These are phyloP conservation scores for Carettochelys insculpta DNA, from an alignment of 2,113 vertebrate genomes.

Conservation along the genomic window DNA sequence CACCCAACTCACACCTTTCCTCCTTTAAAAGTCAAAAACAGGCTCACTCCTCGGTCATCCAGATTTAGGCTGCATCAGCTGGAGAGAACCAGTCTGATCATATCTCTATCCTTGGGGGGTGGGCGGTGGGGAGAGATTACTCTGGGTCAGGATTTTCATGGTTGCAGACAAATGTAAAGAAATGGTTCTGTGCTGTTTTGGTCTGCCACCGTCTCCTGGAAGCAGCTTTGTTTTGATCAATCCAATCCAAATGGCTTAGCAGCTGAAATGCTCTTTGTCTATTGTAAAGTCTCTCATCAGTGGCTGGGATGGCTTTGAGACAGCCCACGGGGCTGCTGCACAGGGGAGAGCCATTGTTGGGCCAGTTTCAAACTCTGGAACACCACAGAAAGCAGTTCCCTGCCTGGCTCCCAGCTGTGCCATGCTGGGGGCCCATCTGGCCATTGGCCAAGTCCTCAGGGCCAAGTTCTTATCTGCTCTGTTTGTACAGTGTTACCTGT, in stretches of 20 bases:
- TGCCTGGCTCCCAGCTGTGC: background rate
- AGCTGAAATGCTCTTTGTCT: slow-evolving; percentile 62
- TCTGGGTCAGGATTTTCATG: slow-evolving; percentile 31
- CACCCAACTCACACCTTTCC: slow-evolving; percentile 36
- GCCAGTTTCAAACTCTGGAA: slow-evolving; percentile 48
- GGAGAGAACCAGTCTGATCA: slow-evolving; percentile 50
- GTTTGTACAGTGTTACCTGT: background rate
- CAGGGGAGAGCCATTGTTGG: slow-evolving; percentile 46
- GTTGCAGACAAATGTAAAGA: slow-evolving; percentile 18
- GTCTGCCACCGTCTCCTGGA: slow-evolving; percentile 49
- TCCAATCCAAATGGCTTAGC: slow-evolving; percentile 42
- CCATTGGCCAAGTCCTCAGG: background rate
- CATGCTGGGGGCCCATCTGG: slow-evolving; percentile 27
- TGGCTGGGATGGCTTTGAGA: slow-evolving; percentile 62
- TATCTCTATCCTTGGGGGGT: slow-evolving; percentile 57
- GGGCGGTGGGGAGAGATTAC: slow-evolving; percentile 41
- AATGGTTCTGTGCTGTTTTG: slow-evolving; percentile 17
- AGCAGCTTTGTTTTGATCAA: slow-evolving; percentile 61
- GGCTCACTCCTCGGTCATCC: slow-evolving; percentile 54
- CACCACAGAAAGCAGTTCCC: slow-evolving; percentile 31
- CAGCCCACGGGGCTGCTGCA: slow-evolving; percentile 53
- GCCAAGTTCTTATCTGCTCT: background rate
- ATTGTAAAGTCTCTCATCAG: slow-evolving; percentile 58
- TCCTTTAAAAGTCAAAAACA: slow-evolving; percentile 41
- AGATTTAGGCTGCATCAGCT: slow-evolving; percentile 60